These are phyloP conservation scores for Epicauta chinensis DNA, from an alignment of 1,140 invertebrate species.

Conservation along the genomic window DNA sequence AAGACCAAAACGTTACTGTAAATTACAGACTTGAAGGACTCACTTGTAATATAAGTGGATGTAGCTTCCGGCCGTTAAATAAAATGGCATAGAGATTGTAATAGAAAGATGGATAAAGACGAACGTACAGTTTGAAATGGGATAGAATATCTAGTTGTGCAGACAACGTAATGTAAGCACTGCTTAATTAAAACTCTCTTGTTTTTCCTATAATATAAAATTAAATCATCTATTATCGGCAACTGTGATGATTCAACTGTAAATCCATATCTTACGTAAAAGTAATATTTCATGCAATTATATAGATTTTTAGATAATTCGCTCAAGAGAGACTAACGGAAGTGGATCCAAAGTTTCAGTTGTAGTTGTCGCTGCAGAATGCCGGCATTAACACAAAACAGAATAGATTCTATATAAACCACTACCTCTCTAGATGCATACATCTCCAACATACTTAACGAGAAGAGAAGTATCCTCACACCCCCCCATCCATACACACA, in stretches of 20 bases:
- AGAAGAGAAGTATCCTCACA: background rate
- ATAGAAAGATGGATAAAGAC: background rate
- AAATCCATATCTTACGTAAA: too few species aligned
- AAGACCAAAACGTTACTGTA: background rate
- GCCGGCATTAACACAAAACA: too few species aligned
- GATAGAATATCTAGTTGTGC: too few species aligned
- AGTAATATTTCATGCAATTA: too few species aligned
- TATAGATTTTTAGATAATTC: too few species aligned
- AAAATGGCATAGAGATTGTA: background rate
- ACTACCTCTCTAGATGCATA: background rate
- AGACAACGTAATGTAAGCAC: too few species aligned
- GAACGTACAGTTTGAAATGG: background rate
- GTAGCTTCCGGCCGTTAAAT: background rate
- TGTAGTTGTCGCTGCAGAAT: too few species aligned
- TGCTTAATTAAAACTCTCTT: too few species aligned
- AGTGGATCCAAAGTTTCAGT: slow-evolving; percentile 6
- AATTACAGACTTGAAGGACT: slow-evolving; percentile 1
- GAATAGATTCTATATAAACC: slow-evolving; percentile 1
- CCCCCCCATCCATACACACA: slow-evolving; percentile 4
- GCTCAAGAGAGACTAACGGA: too few species aligned
- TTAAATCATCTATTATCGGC: too few species aligned
- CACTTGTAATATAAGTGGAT: background rate
- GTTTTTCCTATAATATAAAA: too few species aligned
- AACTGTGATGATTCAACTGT: too few species aligned
- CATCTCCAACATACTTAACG: background rate